Base-by-base conservation (phyloP, 2,888 invertebrate species). In the Gastrophysa polygoni region DNA sequence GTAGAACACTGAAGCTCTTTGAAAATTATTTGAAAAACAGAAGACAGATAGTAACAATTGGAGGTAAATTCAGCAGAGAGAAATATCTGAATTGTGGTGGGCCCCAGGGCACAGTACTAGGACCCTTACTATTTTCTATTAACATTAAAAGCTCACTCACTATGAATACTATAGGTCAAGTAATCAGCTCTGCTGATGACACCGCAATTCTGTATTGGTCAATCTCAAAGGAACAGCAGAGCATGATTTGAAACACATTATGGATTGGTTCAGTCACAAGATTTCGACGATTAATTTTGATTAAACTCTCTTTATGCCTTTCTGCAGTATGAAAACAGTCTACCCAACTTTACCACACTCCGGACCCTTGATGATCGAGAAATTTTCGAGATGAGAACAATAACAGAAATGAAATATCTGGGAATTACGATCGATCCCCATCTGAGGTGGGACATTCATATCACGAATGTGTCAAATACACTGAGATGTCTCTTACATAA, bases 341-440 rank as follows among this genome's bases (percentile, higher is more conserved):
- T n/a, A 10, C 49, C 49, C 8, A 20, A 56, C 8, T 46, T 18
- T 28, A 24, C 21, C 11, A 47, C 44, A 14, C 14, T 46, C 21
- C 20, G 16, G 47, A 47, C 14, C 2, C 17, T 46, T 10, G 24
- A 16, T n/a, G 14, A 49, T 24, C 10, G 10, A 21, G 21, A 49
- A 24, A 24, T 4, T 1, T 14, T 28, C 5, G n/a, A 24, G 14
- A n/a, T 50, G 1, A 50, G 10, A n/a, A n/a, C 20, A 21, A 17
- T 29, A 20, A 29, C 29, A 17, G 7, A 43, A 16, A 47, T 57
- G 6, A 57, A 57, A 29, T 47, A 57, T 47, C 21, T 57, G 16
- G 48, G 57, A 3, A 21, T 57, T 5, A 57, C 47, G 16, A 17
- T 57, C 10, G 57, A 57, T 29, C 10, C 21, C 16, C 48, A 48